These are phyloP conservation scores for Schlechtendalia chinensis DNA, from an alignment of 1,140 invertebrate species.

Conservation along the genomic window DNA sequence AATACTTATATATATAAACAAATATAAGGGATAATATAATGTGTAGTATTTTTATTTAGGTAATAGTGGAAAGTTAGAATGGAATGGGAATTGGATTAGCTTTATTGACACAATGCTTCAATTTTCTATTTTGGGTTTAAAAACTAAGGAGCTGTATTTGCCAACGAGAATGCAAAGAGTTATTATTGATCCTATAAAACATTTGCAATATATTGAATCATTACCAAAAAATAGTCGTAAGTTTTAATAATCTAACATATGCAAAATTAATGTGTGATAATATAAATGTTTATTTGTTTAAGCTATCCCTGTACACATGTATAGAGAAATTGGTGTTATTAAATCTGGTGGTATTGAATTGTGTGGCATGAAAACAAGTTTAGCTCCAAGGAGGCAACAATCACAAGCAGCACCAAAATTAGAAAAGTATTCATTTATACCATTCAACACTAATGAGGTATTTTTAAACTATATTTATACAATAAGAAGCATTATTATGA, in stretches of 20 bases:
- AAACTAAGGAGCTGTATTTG: constrained; percentile 74
- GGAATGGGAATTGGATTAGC: constrained; percentile 88
- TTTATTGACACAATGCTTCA: constrained; percentile 95
- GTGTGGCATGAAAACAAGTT: constrained; percentile 83
- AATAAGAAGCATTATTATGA: too few relatives aligned
- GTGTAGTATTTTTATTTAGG: constrained; percentile 54
- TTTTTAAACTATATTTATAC: too few relatives aligned
- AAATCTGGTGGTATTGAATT: constrained; percentile 85
- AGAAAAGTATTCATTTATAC: constrained; percentile 81
- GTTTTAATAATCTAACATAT: background rate
- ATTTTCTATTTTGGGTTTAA: constrained; percentile 76
- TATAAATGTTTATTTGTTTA: background rate
- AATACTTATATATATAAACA: background rate
- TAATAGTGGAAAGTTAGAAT: constrained; percentile 67
- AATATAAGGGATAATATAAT: background rate
- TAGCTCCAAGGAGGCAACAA: constrained; percentile 80
- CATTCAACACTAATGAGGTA: constrained; percentile 69
- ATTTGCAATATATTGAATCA: constrained; percentile 60
- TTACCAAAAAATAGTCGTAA: constrained; percentile 55
- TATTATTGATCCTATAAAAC: constrained; percentile 75
- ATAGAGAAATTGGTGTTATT: constrained; percentile 74
- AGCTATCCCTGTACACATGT: constrained; percentile 67
- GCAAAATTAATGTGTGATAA: background rate
- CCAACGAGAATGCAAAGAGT: constrained; percentile 82
- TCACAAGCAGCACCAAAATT: constrained; percentile 72